Percentiles rank a stretch among this genome's conserved stretches.
Conservation (phyloP, 2,888 invertebrate genomes). For the Piscicola geometra region DNA sequence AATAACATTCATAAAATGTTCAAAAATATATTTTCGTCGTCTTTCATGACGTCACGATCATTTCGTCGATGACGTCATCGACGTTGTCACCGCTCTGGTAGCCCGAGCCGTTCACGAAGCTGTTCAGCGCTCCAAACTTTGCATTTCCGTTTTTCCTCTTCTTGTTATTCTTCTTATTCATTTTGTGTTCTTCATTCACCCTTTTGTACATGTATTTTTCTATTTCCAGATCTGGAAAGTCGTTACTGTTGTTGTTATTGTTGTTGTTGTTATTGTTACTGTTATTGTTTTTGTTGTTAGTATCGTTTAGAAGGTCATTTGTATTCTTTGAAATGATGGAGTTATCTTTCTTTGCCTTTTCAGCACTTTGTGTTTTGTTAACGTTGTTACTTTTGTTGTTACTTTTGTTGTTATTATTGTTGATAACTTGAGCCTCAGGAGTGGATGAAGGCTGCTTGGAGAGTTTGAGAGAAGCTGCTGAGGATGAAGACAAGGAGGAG, state of each 20-base stretch:
- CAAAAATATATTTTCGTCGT: too few relatives aligned
- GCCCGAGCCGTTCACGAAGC: slow-evolving; percentile 23
- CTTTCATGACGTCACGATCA: slow-evolving; percentile 14
- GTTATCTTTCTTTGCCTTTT: too few relatives aligned
- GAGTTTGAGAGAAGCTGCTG: background rate
- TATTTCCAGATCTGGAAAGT: background rate
- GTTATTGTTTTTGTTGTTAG: too few relatives aligned
- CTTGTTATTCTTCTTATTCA: background rate
- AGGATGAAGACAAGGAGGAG: slow-evolving; percentile 7
- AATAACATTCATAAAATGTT: too few relatives aligned
- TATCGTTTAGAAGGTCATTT: too few relatives aligned
- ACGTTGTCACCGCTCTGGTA: slow-evolving; percentile 39
- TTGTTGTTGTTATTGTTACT: too few relatives aligned
- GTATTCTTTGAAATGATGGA: too few relatives aligned
- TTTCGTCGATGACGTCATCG: slow-evolving; percentile 37
- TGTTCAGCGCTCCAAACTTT: background rate
- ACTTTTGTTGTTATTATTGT: too few relatives aligned
- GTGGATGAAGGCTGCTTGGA: background rate
- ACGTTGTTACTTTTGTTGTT: too few relatives aligned
- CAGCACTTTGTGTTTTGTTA: too few relatives aligned
- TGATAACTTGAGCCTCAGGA: too few relatives aligned
- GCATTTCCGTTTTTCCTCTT: background rate
- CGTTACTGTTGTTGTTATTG: background rate
- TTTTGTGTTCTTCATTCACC: background rate
- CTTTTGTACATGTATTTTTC: slow-evolving; percentile 1